Percentiles rank a stretch among this genome's conserved stretches.
These are phyloP conservation scores for Hyperoplus lanceolatus DNA, from an alignment of 2,797 vertebrate species.

Conservation along the genomic window DNA sequence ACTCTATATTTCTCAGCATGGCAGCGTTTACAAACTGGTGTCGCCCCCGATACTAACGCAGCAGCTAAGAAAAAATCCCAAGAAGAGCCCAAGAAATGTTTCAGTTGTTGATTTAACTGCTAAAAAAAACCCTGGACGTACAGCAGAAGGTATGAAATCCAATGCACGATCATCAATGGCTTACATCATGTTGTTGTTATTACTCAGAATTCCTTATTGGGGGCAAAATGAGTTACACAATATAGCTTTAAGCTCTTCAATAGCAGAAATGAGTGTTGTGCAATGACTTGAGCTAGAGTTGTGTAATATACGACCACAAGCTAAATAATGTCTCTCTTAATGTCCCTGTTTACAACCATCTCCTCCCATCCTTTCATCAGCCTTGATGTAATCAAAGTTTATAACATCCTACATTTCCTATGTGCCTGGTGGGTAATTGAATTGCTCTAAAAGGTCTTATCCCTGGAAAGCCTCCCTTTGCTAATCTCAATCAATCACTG, in stretches of 20 bases:
- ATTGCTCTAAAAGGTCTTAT: slow-evolving; percentile 90
- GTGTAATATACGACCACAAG: slow-evolving; percentile 36
- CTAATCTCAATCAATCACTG: slow-evolving; percentile 89
- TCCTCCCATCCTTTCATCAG: slow-evolving; percentile 61
- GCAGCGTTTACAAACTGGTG: no score
- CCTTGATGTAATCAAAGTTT: slow-evolving; percentile 65
- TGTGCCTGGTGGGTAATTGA: slow-evolving; percentile 88
- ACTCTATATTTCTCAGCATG: no score
- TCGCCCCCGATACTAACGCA: no score
- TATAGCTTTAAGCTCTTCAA: slow-evolving; percentile 30
- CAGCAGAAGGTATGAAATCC: no score
- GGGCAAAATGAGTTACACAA: not conserved
- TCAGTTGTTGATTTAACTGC: no score
- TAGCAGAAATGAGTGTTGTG: slow-evolving; percentile 41
- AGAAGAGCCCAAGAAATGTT: no score
- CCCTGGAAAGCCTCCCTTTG: slow-evolving; percentile 85
- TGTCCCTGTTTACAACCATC: slow-evolving; percentile 53
- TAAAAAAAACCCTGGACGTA: no score
- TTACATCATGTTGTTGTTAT: no score
- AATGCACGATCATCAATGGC: no score
- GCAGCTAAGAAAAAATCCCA: no score
- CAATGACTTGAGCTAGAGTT: slow-evolving; percentile 7
- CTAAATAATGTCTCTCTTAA: slow-evolving; percentile 52
- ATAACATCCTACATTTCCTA: slow-evolving; percentile 57
- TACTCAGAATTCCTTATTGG: no score